Evolutionary conservation across 2,888 invertebrate species (phyloP).

Genomic region (Blastobasis lacticolella): DNA sequence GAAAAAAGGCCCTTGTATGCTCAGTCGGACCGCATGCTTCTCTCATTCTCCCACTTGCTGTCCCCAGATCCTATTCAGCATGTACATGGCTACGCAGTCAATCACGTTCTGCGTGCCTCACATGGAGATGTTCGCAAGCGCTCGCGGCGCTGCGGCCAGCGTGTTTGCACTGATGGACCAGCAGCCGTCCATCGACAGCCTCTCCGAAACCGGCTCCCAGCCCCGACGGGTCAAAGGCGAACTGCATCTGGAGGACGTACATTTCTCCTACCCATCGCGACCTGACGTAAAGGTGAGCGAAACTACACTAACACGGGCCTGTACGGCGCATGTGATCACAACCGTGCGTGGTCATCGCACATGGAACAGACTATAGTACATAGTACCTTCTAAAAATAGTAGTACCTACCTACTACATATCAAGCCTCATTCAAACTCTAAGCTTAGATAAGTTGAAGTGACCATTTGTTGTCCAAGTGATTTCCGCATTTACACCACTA

Average conservation of each 20-base stretch:
- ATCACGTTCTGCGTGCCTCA: conserved; percentile 84
- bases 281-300: conserved; percentile 77
- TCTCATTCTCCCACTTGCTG: neutral
- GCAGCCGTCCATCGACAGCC: conserved; percentile 80
- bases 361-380: no score
- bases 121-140: conserved; percentile 81
- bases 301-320: neutral
- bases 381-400: no score
- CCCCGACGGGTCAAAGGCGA: conserved; percentile 77
- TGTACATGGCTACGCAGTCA: conserved; percentile 84
- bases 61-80: conserved; percentile 80
- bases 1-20: no score
- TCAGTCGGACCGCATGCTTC: no score
- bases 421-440: no score
- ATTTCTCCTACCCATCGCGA: conserved; percentile 86
- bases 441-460: no score
- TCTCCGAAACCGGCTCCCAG: conserved; percentile 74
- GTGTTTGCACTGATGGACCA: conserved; percentile 83
- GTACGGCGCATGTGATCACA: neutral
- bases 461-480: no score
- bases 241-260: conserved; percentile 79
- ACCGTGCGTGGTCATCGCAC: no score
- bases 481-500: no score
- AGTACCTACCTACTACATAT: no score
- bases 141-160: conserved; percentile 81